phyloP scores from a whole-genome alignment of 2,888 invertebrate species.

The Galerucella nymphaeae region DNA sequence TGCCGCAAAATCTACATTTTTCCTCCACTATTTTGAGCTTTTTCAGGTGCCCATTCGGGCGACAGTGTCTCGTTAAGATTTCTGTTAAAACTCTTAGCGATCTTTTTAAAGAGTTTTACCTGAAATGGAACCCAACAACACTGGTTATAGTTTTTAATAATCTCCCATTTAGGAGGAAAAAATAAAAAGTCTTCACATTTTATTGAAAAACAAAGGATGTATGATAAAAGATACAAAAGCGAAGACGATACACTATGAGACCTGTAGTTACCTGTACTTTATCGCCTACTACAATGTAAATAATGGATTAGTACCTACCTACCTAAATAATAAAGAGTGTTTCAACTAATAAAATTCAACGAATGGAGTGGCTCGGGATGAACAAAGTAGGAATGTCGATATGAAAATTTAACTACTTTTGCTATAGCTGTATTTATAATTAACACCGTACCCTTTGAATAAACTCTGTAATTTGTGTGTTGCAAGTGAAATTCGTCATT shows the following conservation, averaged over 20 bases:
- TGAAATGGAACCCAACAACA: too few relatives aligned
- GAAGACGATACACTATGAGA: background rate
- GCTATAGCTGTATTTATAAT: background rate
- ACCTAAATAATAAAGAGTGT: background rate
- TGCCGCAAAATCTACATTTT: too few relatives aligned
- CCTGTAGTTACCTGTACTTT: background rate
- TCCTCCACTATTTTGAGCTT: too few relatives aligned
- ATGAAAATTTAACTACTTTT: slow-evolving; percentile 4
- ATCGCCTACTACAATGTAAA: background rate
- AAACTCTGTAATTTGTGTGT: background rate
- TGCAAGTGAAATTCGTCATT: background rate
- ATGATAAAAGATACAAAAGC: too few relatives aligned
- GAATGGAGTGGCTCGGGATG: background rate
- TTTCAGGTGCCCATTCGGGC: too few relatives aligned
- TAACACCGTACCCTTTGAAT: background rate
- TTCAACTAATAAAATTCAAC: background rate
- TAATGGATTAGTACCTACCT: background rate
- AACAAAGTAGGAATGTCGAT: background rate
- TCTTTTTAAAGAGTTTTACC: too few relatives aligned
- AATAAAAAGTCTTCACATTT: too few relatives aligned
- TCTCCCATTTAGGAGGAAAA: too few relatives aligned
- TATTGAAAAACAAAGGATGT: too few relatives aligned
- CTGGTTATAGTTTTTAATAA: too few relatives aligned
- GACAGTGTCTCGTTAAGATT: too few relatives aligned
- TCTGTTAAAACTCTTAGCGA: too few relatives aligned